phyloP scores from a whole-genome alignment of 2,888 invertebrate species.

The Heteropelma amictum region DNA sequence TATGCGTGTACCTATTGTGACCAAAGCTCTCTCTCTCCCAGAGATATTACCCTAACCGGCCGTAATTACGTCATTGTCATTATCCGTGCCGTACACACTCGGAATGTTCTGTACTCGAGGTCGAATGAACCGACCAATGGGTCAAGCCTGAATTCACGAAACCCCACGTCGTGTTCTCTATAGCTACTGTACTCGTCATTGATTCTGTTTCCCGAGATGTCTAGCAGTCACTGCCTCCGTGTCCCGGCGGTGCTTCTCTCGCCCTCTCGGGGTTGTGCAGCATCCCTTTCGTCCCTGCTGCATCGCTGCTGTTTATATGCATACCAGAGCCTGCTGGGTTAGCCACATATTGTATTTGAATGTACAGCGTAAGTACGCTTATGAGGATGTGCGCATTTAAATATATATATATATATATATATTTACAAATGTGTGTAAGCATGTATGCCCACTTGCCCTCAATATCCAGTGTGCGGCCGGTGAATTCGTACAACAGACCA shows the following conservation, averaged over 20 bases:
- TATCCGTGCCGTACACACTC: constrained; percentile 64
- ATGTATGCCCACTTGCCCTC: constrained; percentile 32
- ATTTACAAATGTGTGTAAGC: not conserved
- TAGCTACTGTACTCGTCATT: constrained; percentile 29
- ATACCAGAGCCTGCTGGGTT: constrained; percentile 47
- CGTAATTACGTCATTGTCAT: constrained; percentile 75
- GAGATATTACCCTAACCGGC: constrained; percentile 73
- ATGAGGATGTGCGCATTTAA: no score
- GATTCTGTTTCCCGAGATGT: constrained; percentile 43
- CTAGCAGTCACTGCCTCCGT: constrained; percentile 23
- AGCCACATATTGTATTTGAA: constrained; percentile 38
- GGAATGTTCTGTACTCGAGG: constrained; percentile 37
- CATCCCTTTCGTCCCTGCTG: constrained; percentile 15
- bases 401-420: no score
- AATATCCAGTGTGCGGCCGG: not conserved
- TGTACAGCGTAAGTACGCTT: constrained; percentile 6
- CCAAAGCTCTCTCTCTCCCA: constrained; percentile 60
- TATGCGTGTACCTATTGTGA: constrained; percentile 62
- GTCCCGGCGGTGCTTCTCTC: not conserved
- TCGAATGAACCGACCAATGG: constrained; percentile 38
- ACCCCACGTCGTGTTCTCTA: not conserved
- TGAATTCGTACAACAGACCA: not conserved
- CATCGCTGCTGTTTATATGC: constrained; percentile 37
- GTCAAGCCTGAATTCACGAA: constrained; percentile 29
- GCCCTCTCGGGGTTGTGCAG: not conserved